A percentile compares a stretch with the other conserved stretches of the same genome.
phyloP scores from a whole-genome alignment of 1,140 invertebrate genomes.

The Sycophaga agraensis region DNA sequence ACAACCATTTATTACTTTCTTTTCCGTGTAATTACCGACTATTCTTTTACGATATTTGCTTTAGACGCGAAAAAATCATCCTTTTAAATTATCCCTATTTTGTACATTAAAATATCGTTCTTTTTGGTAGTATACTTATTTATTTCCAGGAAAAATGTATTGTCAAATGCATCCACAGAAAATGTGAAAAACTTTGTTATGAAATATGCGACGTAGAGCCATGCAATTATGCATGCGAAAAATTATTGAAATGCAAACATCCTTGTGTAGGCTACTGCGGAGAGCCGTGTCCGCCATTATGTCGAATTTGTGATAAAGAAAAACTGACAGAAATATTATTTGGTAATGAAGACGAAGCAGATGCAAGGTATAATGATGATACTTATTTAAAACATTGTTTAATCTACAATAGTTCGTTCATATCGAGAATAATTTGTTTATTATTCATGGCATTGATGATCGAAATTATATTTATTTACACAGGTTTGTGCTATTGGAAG shows the following conservation, averaged over 20 bases:
- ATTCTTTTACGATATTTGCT: no score
- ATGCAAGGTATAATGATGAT: slow-evolving; percentile 53
- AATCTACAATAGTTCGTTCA: no score
- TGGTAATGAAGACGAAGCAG: slow-evolving; percentile 61
- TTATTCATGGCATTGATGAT: no score
- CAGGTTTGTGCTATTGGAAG: slow-evolving; percentile 65
- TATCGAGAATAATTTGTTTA: no score
- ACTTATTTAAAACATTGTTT: no score
- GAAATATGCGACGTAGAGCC: slow-evolving; percentile 57
- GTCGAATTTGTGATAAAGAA: slow-evolving; percentile 48
- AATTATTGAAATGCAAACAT: slow-evolving; percentile 61
- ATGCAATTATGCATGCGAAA: slow-evolving; percentile 60
- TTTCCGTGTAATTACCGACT: no score
- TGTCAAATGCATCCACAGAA: slow-evolving; percentile 58
- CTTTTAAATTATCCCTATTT: no score
- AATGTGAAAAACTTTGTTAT: slow-evolving; percentile 61
- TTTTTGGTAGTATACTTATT: no score
- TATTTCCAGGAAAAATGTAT: slow-evolving; percentile 1
- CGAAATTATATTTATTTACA: slow-evolving; percentile 37
- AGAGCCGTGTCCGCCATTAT: slow-evolving; percentile 64
- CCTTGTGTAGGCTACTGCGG: slow-evolving; percentile 69
- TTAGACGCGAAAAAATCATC: no score
- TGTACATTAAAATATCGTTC: no score
- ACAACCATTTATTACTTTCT: no score
- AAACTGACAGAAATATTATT: slow-evolving; percentile 56